Percentiles rank a stretch among this genome's conserved stretches.
Conservation (phyloP, 2,888 invertebrate species). For the Volucella inanis region DNA sequence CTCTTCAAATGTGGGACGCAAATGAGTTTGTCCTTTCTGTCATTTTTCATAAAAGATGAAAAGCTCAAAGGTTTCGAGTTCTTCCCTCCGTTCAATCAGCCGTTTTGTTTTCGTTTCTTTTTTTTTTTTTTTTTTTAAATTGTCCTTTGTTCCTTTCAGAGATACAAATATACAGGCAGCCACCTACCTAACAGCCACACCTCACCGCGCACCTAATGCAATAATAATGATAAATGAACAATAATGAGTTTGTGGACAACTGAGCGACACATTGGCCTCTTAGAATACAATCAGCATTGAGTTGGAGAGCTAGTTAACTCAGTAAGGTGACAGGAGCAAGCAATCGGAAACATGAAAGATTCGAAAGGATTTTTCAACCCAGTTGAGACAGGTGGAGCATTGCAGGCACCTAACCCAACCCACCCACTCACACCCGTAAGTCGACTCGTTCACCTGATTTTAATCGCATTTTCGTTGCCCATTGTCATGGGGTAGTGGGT, state of each 20-base stretch:
- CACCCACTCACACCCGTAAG: neutral
- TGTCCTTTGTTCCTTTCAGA: neutral
- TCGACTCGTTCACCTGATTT: conserved; percentile 60
- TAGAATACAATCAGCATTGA: conserved; percentile 65
- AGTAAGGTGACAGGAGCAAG: too few relatives aligned
- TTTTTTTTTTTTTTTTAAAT: neutral
- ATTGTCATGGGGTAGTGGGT: conserved; percentile 63
- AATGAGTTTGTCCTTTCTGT: conserved; percentile 74
- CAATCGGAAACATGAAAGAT: too few relatives aligned
- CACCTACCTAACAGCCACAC: conserved; percentile 3
- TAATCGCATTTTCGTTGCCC: conserved; percentile 72
- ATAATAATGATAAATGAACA: conserved; percentile 75
- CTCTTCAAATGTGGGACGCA: conserved; percentile 68
- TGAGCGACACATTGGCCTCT: conserved; percentile 74
- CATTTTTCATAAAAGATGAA: conserved; percentile 74
- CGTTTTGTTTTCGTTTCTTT: too few relatives aligned
- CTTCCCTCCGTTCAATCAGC: conserved; percentile 5
- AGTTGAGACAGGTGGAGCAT: too few relatives aligned
- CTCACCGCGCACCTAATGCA: conserved; percentile 66
- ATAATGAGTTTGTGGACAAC: conserved; percentile 74
- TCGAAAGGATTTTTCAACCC: conserved; percentile 41
- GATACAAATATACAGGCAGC: neutral
- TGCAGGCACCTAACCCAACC: conserved; percentile 11
- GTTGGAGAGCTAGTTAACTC: conserved; percentile 36
- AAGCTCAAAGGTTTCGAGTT: conserved; percentile 54